Base-by-base conservation (phyloP, 1,140 invertebrate genomes). In the Drosophila dunni region DNA sequence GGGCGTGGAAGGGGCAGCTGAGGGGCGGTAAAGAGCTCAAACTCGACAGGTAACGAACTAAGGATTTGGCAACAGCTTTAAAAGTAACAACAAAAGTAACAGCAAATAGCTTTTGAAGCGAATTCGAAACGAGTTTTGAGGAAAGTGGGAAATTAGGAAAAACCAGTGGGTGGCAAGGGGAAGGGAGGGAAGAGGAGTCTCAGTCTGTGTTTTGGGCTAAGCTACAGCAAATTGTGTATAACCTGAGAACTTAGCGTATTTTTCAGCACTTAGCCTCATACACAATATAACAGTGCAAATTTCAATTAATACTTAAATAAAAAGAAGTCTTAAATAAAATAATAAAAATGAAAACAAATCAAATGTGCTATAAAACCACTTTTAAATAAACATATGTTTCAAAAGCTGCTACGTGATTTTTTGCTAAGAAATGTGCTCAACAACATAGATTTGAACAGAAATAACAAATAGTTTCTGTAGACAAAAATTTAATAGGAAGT, bases 81-180 rank as follows among this genome's bases (percentile, higher is more conserved):
- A 72, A 57, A 46, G 62, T 56, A 67, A 42, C 57, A 73, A 72
- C 61, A 72, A 48, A 33, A 62, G 38, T 40, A 64, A 70, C 56
- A 62, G 38, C 46, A 64, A 70, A 62, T 51, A 50, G 48, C 48
- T 62, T 45, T 69, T 61, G 24, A 57, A 48, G 24, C 13, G 34
- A 56, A 15, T 44, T 33, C 7, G 7, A 13, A 34, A 38, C 17
- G 38, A 3, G 0, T 7, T 29, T 29, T 9, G 8, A 34, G 3
- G 10, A 15, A 36, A 38, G 29, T 17, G 34, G 15, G 33, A 13
- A 15, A 8, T 17, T 46, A 11, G 7, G 11, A 13, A 34, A 34
- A n/a, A 20, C 24, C 6, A 1, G 4, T 1, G 11, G 34, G 51
- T 8, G 17, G 45, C 33, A 38, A 5, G 0, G 17, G 1, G 3